Evolutionary conservation across 2,113 vertebrate species (phyloP), one percentile per base, ranked within the genome.

Genomic region (Mixornis gularis): DNA sequence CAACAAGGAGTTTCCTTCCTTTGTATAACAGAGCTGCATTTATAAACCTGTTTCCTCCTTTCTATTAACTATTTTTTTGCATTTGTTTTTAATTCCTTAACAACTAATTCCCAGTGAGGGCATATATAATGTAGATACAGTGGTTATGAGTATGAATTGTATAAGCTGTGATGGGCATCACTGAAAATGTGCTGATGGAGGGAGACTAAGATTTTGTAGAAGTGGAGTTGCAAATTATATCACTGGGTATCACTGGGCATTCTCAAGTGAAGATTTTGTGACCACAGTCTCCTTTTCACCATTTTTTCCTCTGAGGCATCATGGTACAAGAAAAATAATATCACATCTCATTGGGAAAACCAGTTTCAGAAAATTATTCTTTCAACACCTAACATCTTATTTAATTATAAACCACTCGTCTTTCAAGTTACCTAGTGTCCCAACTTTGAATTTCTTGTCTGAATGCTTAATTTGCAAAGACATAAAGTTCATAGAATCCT

Each of bases 391-490:
- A 60, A 60, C 22, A 84, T 71, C 20, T 21, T 71, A 38, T 77
- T 89, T 87, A 60, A 91, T 72, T 56, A 84, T 76, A 19, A 89
- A 66, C 15, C 3, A 7, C 6, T 74, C 64, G 29, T 68, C 36
- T 92, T 90, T 91, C n/a, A 89, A 85, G 59, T 64, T 90, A 84
- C n/a, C 10, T 76, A 3, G 87, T 92, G 71, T 32, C 8, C 26
- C 55, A 74, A 12, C 30, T 91, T 78, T 79, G 52, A 74, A 46
- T 94, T 92, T 90, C 74, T 91, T 90, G 84, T 85, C 51, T 89
- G 51, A 73, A 94, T 85, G 65, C 10, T 60, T 96, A 25, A 76
- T 77, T 83, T 92, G 64, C 43, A 80, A 69, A 95, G 71, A 85
- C n/a, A 85, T 65, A 84, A 85, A 78, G 41, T 26, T 66, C 52